These are phyloP conservation scores for Dasyurus viverrinus DNA, from an alignment of 2,113 vertebrate genomes.

Conservation along the genomic window DNA sequence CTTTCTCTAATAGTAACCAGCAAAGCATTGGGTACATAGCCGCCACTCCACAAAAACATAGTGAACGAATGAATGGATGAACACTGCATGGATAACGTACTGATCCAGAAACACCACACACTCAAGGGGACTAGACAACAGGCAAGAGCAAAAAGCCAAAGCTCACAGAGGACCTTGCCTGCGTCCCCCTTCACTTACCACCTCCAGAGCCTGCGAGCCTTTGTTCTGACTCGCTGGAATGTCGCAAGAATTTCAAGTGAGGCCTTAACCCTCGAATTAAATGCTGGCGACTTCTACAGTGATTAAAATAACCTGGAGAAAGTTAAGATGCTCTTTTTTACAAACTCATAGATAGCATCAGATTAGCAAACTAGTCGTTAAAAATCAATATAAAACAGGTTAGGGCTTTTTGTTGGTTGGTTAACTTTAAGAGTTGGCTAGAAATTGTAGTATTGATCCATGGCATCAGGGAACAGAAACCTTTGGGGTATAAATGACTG, in stretches of 20 bases:
- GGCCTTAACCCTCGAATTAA: slow-evolving; percentile 90
- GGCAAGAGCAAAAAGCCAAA: slow-evolving; percentile 67
- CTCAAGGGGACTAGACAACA: slow-evolving; percentile 44
- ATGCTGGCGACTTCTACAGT: slow-evolving; percentile 87
- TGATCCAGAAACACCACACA: slow-evolving; percentile 60
- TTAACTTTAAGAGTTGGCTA: slow-evolving; percentile 38
- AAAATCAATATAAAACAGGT: slow-evolving; percentile 1
- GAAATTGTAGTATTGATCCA: slow-evolving; percentile 11
- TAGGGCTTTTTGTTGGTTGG: not conserved
- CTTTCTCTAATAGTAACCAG: not conserved
- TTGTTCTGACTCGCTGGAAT: slow-evolving; percentile 80
- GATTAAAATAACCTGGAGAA: slow-evolving; percentile 88
- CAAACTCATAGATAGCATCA: not conserved
- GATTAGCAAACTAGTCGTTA: not conserved
- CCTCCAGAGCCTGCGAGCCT: slow-evolving; percentile 76
- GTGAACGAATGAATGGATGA: not conserved
- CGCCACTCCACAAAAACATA: not conserved
- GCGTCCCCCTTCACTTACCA: slow-evolving; percentile 87
- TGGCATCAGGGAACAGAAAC: slow-evolving; percentile 24
- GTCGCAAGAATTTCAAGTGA: slow-evolving; percentile 85
- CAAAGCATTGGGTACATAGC: not conserved
- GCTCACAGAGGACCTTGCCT: slow-evolving; percentile 40
- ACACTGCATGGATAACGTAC: slow-evolving; percentile 25
- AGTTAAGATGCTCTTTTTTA: slow-evolving; percentile 77
- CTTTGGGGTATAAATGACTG: not conserved